These are phyloP conservation scores for Operophtera brumata DNA, from an alignment of 2,888 invertebrate species.

Conservation along the genomic window DNA sequence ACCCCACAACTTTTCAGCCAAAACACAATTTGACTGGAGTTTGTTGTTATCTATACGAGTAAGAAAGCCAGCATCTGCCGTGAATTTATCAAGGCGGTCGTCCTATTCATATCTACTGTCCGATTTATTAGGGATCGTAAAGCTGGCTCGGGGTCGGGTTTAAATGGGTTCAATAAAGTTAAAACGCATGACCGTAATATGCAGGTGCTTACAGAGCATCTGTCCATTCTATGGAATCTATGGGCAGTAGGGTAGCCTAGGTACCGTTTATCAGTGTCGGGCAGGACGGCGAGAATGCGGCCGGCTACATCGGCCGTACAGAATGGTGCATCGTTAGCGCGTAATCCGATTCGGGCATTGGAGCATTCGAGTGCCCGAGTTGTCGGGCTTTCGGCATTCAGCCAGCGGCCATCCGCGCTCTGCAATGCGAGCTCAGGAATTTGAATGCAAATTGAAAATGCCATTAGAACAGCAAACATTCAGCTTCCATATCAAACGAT, in stretches of 20 bases:
- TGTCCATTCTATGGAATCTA: conserved; percentile 17
- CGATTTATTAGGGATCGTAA: background rate
- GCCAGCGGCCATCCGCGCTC: conserved; percentile 42
- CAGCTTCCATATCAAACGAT: conserved; percentile 58
- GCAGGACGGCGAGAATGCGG: conserved; percentile 47
- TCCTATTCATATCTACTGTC: background rate
- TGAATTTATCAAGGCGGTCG: background rate
- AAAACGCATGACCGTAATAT: conserved; percentile 21
- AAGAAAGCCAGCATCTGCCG: background rate
- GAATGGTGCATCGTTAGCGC: conserved; percentile 75
- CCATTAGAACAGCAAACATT: conserved; percentile 75
- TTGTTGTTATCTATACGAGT: background rate
- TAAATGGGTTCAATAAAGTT: background rate
- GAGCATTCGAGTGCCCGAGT: conserved; percentile 54
- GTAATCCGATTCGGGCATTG: conserved; percentile 73
- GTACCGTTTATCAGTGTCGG: conserved; percentile 55
- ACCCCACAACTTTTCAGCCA: no score
- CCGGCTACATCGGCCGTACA: conserved; percentile 48
- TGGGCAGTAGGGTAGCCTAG: no score
- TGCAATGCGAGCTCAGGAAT: conserved; percentile 64
- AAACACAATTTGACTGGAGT: background rate
- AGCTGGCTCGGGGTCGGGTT: background rate
- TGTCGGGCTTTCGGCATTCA: conserved; percentile 53
- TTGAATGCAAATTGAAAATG: conserved; percentile 77
- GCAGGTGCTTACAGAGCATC: conserved; percentile 28